These are phyloP conservation scores for Sarotherodon lohbergeri DNA, from an alignment of 2,113 vertebrate genomes.

Conservation along the genomic window DNA sequence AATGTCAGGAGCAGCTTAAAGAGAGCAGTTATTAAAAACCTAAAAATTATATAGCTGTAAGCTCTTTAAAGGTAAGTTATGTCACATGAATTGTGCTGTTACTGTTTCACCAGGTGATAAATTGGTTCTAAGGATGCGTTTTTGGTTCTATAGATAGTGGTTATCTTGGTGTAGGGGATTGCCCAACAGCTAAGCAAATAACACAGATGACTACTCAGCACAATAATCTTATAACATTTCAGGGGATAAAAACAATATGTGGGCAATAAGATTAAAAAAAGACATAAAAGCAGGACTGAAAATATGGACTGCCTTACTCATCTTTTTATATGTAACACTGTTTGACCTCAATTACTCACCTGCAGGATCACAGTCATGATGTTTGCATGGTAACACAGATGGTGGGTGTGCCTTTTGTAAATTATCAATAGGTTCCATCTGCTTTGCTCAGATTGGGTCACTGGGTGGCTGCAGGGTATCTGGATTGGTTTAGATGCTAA, in stretches of 20 bases:
- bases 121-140: accelerated
- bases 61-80: neutral
- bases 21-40: neutral
- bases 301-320: neutral
- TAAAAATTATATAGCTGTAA: neutral
- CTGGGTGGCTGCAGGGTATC: conserved; percentile 19
- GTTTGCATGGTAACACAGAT: conserved; percentile 13
- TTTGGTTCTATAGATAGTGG: neutral
- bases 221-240: neutral
- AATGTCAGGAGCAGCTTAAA: neutral
- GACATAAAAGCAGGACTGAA: neutral
- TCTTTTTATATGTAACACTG: neutral
- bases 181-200: neutral
- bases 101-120: neutral
- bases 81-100: neutral
- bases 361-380: conserved; percentile 2
- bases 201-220: neutral
- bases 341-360: conserved; percentile 3
- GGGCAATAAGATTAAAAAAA: neutral
- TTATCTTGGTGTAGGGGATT: neutral
- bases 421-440: conserved; percentile 63
- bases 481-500: neutral
- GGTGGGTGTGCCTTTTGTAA: conserved; percentile 32
- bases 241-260: neutral
- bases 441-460: conserved; percentile 37